phyloP scores from a whole-genome alignment of 1,140 invertebrate species.

The Megalopta genalis region DNA sequence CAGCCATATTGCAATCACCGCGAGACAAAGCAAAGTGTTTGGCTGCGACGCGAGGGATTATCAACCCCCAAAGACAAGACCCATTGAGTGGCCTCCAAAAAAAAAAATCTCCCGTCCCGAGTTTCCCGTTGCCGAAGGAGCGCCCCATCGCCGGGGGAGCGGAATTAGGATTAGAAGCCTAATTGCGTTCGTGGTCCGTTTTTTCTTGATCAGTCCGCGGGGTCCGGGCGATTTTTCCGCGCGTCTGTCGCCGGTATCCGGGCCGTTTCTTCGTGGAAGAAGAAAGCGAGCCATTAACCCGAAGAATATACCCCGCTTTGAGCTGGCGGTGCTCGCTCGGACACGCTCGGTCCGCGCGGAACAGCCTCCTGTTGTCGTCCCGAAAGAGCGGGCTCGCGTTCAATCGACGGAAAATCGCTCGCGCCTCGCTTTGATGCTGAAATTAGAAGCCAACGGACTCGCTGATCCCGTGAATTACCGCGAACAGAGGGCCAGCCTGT shows the following conservation, averaged over 20 bases:
- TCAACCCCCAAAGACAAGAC: too few relatives aligned
- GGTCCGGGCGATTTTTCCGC: conserved; percentile 13
- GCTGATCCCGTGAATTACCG: not conserved
- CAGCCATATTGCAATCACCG: too few relatives aligned
- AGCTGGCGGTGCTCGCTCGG: conserved; percentile 20
- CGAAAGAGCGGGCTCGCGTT: conserved; percentile 61
- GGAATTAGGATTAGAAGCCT: conserved; percentile 1
- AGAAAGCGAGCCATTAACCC: conserved; percentile 68
- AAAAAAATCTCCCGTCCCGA: not conserved
- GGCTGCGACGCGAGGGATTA: too few relatives aligned
- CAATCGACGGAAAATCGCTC: conserved; percentile 71
- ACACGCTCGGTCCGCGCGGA: conserved; percentile 62
- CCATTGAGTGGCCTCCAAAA: not conserved
- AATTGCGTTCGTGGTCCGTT: conserved; percentile 18
- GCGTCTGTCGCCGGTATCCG: not conserved
- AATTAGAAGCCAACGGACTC: conserved; percentile 72
- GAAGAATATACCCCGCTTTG: conserved; percentile 69
- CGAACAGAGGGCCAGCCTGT: too few relatives aligned
- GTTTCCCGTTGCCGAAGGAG: not conserved
- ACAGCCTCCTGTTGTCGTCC: conserved; percentile 64
- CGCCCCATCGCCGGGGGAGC: not conserved
- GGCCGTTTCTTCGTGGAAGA: conserved; percentile 33
- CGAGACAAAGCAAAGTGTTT: too few relatives aligned
- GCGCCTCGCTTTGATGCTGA: conserved; percentile 75
- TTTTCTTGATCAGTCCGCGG: conserved; percentile 30